Conservation (phyloP, 2,797 vertebrate genomes). For the Chromobotia macracanthus region DNA sequence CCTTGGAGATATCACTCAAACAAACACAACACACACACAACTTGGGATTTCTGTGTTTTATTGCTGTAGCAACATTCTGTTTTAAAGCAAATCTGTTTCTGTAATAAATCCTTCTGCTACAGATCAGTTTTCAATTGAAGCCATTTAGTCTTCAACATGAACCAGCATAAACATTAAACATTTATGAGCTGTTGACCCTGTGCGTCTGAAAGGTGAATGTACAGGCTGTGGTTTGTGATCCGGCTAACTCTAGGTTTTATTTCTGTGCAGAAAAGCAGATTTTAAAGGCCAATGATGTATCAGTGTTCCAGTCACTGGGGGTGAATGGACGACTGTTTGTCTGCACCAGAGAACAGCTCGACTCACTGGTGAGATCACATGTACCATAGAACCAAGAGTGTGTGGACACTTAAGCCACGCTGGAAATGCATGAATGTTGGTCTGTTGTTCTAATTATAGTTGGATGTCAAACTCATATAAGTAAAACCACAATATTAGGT, state of each 20-base stretch:
- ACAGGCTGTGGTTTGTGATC: neutral
- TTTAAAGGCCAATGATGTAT: constrained; percentile 91
- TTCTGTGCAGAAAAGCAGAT: constrained; percentile 88
- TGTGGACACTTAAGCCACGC: too few relatives aligned
- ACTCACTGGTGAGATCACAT: constrained; percentile 82
- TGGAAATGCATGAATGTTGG: too few relatives aligned
- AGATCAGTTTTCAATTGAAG: neutral
- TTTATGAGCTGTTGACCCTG: too few relatives aligned
- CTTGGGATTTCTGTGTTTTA: constrained; percentile 2
- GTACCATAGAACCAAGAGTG: neutral
- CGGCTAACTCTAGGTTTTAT: constrained; percentile 21
- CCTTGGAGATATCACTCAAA: constrained; percentile 24
- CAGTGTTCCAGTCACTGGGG: constrained; percentile 92
- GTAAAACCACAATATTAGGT: too few relatives aligned
- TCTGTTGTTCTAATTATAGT: too few relatives aligned
- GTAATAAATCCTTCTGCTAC: neutral
- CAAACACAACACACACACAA: constrained; percentile 13
- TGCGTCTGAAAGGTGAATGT: too few relatives aligned
- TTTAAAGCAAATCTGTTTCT: neutral
- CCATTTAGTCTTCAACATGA: neutral
- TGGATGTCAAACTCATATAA: too few relatives aligned
- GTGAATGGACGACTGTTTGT: constrained; percentile 93
- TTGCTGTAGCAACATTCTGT: constrained; percentile 30
- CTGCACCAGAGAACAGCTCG: constrained; percentile 89
- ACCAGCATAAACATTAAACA: neutral